Evolutionary conservation across 2,797 vertebrate genomes (phyloP), one percentile per base, ranked within the genome.

Genomic region (Limnodromus scolopaceus): DNA sequence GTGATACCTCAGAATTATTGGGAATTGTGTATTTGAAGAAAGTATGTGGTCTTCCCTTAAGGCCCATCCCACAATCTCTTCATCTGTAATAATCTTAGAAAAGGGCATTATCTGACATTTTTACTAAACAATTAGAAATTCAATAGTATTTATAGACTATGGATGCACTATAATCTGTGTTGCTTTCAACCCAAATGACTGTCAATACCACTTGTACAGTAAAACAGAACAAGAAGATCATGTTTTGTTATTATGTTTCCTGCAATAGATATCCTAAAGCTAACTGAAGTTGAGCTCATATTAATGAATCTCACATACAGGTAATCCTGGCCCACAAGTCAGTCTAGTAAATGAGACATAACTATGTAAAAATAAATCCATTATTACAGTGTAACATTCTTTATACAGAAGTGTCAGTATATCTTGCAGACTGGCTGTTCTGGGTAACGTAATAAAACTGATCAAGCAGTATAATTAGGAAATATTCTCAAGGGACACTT

Each of bases 341-440:
- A 94, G 25, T 53, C 39, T 82, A 61, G 61, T 55, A 72, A 82
- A 39, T 34, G 46, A 77, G 32, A 68, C 38, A 80, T 6, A 45
- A 28, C 38, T 91, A 65, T 58, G 58, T 64, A 27, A 45, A 92
- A 83, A 79, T 32, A 87, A 95, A 61, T 58, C 10, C 34, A 58
- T 79, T 80, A 17, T 61, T 66, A 66, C 54, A 96, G 97, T 97
- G 97, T 96, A 98, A 94, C 98, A 98, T 98, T 97, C 97, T 96
- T 95, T 85, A 55, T 78, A 96, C 96, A 94, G 94, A 97, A 97
- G 96, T 95, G 97, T 80, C 97, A 97, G 74, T 96, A 89, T 45
- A 96, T 98, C 96, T 98, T 98, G 98, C 98, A 97, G 74, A 97
- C 98, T 97, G 98, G 97, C 97, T 97, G 97, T 95, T 80, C 96